Percentiles rank a stretch among this genome's conserved stretches.
These are phyloP conservation scores for Alcis repandata DNA, from an alignment of 2,888 invertebrate species.

Conservation along the genomic window DNA sequence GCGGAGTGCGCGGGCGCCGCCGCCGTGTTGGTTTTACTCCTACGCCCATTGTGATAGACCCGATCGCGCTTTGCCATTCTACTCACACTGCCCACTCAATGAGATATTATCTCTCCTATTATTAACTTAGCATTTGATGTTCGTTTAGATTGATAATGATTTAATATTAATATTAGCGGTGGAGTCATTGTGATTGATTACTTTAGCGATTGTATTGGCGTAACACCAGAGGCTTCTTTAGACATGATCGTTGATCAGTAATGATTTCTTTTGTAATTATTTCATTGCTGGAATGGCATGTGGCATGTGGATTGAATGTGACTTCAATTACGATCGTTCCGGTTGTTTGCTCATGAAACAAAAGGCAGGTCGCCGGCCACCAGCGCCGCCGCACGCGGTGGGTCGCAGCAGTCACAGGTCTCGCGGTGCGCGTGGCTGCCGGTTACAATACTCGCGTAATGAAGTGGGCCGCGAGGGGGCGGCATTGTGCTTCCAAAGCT, in stretches of 20 bases:
- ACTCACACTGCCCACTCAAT: slow-evolving; percentile 64
- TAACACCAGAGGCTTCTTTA: slow-evolving; percentile 60
- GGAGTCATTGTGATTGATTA: slow-evolving; percentile 75
- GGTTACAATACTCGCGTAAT: slow-evolving; percentile 85
- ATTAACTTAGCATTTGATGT: slow-evolving; percentile 70
- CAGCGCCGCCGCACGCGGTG: slow-evolving; percentile 65
- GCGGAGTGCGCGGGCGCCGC: slow-evolving; percentile 68
- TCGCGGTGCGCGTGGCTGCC: slow-evolving; percentile 61
- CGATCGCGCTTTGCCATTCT: slow-evolving; percentile 73
- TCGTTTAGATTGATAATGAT: slow-evolving; percentile 70
- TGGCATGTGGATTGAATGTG: slow-evolving; percentile 18
- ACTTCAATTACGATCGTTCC: slow-evolving; percentile 44
- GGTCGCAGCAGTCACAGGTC: slow-evolving; percentile 69
- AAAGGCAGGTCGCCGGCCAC: slow-evolving; percentile 64
- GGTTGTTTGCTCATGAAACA: slow-evolving; percentile 58
- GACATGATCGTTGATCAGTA: slow-evolving; percentile 17
- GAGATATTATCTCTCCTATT: slow-evolving; percentile 77
- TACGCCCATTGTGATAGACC: slow-evolving; percentile 79
- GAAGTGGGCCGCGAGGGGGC: slow-evolving; percentile 84
- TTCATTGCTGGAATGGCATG: neutral
- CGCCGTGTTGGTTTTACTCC: slow-evolving; percentile 76
- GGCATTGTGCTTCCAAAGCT: slow-evolving; percentile 71
- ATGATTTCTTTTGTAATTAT: slow-evolving; percentile 30
- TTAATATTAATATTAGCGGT: slow-evolving; percentile 62
- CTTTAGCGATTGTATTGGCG: slow-evolving; percentile 54